Evolutionary conservation across 2,797 vertebrate genomes (phyloP).

Genomic region (Delichon dasypus): DNA sequence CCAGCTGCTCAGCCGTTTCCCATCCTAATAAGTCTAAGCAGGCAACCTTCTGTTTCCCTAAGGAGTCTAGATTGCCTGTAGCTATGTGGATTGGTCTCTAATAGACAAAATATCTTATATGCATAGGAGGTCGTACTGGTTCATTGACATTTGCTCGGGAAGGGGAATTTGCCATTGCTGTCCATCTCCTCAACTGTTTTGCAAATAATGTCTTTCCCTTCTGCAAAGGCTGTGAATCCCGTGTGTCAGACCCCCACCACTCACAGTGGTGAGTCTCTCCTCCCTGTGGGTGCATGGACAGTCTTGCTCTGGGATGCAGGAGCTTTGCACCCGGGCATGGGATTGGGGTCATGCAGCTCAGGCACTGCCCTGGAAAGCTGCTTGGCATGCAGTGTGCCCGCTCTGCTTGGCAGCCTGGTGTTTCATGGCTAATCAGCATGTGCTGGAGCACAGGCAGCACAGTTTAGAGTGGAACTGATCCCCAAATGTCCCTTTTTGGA

Average conservation of each 20-base stretch:
- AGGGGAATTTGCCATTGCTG: background rate
- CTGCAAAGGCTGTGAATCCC: background rate
- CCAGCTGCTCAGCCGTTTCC: conserved; percentile 62
- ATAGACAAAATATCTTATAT: background rate
- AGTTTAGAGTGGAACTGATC: conserved; percentile 13
- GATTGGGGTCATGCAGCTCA: background rate
- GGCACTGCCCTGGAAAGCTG: background rate
- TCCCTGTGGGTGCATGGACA: background rate
- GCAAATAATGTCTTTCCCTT: background rate
- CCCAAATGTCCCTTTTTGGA: background rate
- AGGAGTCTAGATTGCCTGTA: conserved; percentile 50
- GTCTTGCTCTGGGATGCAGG: background rate
- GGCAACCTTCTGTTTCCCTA: conserved; percentile 64
- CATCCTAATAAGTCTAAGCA: conserved; percentile 58
- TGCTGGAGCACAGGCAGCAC: conserved; percentile 3
- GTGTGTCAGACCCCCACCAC: rapidly evolving
- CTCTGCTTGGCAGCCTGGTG: conserved; percentile 13
- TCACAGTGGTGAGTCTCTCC: background rate
- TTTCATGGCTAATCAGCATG: background rate
- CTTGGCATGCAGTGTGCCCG: conserved; percentile 23
- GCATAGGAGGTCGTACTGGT: background rate
- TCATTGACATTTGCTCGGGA: background rate
- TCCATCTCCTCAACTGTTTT: background rate
- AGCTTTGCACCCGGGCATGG: rapidly evolving
- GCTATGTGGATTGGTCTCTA: conserved; percentile 31